phyloP scores from a whole-genome alignment of 2,113 vertebrate species.

The Cacatua alba region DNA sequence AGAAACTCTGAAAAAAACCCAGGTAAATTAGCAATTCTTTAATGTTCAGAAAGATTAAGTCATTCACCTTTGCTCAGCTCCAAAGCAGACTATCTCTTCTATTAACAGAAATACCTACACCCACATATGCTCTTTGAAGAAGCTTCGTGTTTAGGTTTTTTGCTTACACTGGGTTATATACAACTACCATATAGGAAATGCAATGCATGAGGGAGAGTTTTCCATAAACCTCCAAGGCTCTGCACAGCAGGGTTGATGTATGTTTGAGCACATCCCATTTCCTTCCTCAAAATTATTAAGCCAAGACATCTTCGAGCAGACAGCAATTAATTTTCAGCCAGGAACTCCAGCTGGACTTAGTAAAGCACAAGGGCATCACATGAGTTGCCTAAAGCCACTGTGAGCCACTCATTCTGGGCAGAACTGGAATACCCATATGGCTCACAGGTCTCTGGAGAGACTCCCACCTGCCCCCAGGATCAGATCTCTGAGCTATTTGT shows the following conservation, averaged over 20 bases:
- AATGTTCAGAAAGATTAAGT: conserved; percentile 8
- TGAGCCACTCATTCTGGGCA: neutral
- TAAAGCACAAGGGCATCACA: neutral
- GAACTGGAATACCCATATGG: neutral
- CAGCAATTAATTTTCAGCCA: conserved; percentile 43
- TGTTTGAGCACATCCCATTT: neutral
- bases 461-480: neutral
- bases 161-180: neutral
- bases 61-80: conserved; percentile 12
- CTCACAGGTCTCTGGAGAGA: neutral
- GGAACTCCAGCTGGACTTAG: conserved; percentile 28
- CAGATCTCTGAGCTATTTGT: neutral
- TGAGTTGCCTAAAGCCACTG: neutral
- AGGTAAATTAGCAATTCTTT: conserved; percentile 29
- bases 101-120: neutral
- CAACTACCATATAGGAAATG: neutral
- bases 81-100: neutral
- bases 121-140: neutral
- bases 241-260: neutral
- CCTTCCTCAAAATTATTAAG: conserved; percentile 38
- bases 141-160: neutral
- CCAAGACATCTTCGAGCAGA: conserved; percentile 33
- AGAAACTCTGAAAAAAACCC: neutral
- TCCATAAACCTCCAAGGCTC: neutral
- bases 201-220: neutral